These are phyloP conservation scores for Pheosia gnoma DNA, from an alignment of 2,888 invertebrate genomes.

Conservation along the genomic window DNA sequence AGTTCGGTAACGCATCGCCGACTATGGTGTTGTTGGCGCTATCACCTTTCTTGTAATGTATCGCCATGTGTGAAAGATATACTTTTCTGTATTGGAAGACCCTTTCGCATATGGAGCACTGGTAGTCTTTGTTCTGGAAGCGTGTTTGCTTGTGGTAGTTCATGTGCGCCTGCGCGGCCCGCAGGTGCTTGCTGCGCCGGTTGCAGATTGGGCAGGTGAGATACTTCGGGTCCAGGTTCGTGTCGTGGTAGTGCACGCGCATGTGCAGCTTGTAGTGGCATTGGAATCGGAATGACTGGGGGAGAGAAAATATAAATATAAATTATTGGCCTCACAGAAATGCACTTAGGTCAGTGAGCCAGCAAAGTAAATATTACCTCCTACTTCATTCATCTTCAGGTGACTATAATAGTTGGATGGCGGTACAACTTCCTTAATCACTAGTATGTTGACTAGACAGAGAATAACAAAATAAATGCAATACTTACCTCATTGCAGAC, in stretches of 20 bases:
- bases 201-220: slow-evolving; percentile 75
- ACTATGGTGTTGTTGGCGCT: slow-evolving; percentile 67
- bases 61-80: slow-evolving; percentile 77
- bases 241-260: slow-evolving; percentile 72
- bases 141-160: slow-evolving; percentile 79
- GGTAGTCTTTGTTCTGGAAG: slow-evolving; percentile 76
- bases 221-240: slow-evolving; percentile 67
- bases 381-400: too few relatives aligned
- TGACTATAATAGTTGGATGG: too few relatives aligned
- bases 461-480: too few relatives aligned
- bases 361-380: too few relatives aligned
- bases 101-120: slow-evolving; percentile 76
- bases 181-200: slow-evolving; percentile 74
- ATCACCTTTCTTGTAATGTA: slow-evolving; percentile 76
- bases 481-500: slow-evolving; percentile 73
- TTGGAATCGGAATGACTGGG: slow-evolving; percentile 73
- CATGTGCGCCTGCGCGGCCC: slow-evolving; percentile 77
- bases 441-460: too few relatives aligned
- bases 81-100: slow-evolving; percentile 74
- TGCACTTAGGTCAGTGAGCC: too few relatives aligned
- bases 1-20: slow-evolving; percentile 49
- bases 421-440: too few relatives aligned
- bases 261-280: slow-evolving; percentile 77
- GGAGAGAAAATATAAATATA: slow-evolving; percentile 27
- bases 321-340: slow-evolving; percentile 6